phyloP scores from a whole-genome alignment of 2,797 vertebrate genomes.

The Allobates femoralis region DNA sequence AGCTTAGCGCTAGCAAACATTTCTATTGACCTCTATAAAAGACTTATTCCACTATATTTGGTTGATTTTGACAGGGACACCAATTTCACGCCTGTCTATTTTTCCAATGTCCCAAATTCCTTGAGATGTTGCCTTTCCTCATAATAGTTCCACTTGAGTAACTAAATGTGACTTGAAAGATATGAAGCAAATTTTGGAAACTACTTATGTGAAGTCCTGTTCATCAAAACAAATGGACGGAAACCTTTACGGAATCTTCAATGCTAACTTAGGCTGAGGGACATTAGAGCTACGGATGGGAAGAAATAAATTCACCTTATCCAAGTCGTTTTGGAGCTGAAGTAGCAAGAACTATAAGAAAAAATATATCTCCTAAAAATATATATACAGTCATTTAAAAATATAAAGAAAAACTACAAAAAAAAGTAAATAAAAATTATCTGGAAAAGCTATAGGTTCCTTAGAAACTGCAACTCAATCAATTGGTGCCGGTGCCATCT shows the following conservation, averaged over 20 bases:
- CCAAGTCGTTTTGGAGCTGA: neutral
- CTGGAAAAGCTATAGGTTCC: neutral
- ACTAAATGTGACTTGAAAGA: constrained; percentile 40
- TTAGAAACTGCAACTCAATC: too few species aligned
- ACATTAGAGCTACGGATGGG: neutral
- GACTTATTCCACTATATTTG: constrained; percentile 48
- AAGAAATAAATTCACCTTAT: neutral
- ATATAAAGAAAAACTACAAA: neutral
- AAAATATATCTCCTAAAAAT: neutral
- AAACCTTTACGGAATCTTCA: constrained; percentile 15
- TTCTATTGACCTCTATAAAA: constrained; percentile 47
- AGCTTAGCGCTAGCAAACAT: constrained; percentile 23
- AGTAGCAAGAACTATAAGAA: neutral
- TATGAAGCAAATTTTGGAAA: constrained; percentile 9
- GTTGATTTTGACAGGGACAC: constrained; percentile 30
- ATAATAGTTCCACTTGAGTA: constrained; percentile 39
- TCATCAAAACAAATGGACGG: neutral
- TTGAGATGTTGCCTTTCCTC: constrained; percentile 31
- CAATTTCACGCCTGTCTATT: constrained; percentile 44
- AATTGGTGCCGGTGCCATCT: too few species aligned
- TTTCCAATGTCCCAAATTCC: constrained; percentile 40
- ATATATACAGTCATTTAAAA: neutral
- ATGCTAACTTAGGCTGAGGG: constrained; percentile 2
- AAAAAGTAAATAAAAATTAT: too few species aligned
- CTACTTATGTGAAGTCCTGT: constrained; percentile 1